phyloP scores from a whole-genome alignment of 2,797 vertebrate genomes.

The Danio aesculapii region DNA sequence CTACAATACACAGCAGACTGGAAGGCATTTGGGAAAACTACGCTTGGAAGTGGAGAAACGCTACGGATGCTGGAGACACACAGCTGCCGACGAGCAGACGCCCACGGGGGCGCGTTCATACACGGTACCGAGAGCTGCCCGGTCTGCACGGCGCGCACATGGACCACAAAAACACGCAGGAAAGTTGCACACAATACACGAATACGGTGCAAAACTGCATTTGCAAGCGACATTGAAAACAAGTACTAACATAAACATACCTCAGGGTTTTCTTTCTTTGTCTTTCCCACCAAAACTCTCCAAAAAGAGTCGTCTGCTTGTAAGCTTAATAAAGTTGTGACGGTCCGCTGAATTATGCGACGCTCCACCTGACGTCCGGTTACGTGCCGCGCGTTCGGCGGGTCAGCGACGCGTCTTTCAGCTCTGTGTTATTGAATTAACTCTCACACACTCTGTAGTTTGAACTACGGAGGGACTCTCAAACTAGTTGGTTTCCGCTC shows the following conservation, averaged over 20 bases:
- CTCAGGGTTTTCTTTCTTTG: slow-evolving; percentile 21
- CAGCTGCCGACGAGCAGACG: slow-evolving; percentile 57
- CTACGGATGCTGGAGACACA: slow-evolving; percentile 51
- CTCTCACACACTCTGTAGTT: slow-evolving; percentile 53
- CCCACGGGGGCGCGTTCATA: slow-evolving; percentile 57
- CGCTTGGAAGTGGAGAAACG: slow-evolving; percentile 33
- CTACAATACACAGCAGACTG: not conserved
- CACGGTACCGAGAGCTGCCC: slow-evolving; percentile 53
- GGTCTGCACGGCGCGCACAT: slow-evolving; percentile 49
- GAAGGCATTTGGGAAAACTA: not conserved
- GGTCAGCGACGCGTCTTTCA: slow-evolving; percentile 51
- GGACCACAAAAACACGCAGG: slow-evolving; percentile 36
- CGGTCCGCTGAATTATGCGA: slow-evolving; percentile 46
- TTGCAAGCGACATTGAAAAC: not conserved
- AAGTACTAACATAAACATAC: slow-evolving; percentile 10
- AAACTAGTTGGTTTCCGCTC: slow-evolving; percentile 58
- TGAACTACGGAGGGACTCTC: slow-evolving; percentile 46
- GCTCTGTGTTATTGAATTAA: slow-evolving; percentile 41
- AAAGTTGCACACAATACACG: slow-evolving; percentile 24
- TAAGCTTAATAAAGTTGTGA: slow-evolving; percentile 45
- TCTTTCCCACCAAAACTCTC: slow-evolving; percentile 20
- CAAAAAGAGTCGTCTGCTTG: slow-evolving; percentile 18
- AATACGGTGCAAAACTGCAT: not conserved
- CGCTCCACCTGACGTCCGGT: slow-evolving; percentile 54
- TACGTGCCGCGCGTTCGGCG: slow-evolving; percentile 39